Evolutionary conservation across 2,888 invertebrate species (phyloP).

Genomic region (Luffia ferchaultella): DNA sequence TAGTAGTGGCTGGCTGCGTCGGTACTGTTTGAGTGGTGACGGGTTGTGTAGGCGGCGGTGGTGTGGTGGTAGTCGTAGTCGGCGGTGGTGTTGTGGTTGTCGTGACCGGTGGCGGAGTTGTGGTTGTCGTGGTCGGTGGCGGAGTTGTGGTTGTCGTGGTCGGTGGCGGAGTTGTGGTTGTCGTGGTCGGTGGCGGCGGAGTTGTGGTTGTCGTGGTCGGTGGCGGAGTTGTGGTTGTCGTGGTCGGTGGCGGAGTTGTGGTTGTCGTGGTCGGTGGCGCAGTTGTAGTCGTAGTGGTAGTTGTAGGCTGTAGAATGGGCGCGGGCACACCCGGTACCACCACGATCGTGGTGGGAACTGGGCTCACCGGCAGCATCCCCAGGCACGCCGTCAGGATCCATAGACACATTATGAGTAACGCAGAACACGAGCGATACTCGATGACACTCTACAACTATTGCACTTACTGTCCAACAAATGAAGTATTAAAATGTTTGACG

Average conservation of each 20-base stretch:
- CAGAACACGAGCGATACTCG: constrained; percentile 7
- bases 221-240: constrained; percentile 9
- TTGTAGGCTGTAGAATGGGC: constrained; percentile 34
- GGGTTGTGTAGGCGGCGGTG: constrained; percentile 5
- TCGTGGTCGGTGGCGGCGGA: constrained; percentile 13
- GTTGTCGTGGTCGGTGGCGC: no score
- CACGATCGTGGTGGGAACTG: constrained; percentile 30
- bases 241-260: no score
- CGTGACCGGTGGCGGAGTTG: constrained; percentile 17
- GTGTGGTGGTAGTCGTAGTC: constrained; percentile 13
- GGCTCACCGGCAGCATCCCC: constrained; percentile 42
- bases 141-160: no score
- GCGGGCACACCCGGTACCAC: constrained; percentile 42
- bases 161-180: constrained; percentile 12
- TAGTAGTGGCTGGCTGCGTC: no score
- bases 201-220: constrained; percentile 11
- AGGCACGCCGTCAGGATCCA: constrained; percentile 59
- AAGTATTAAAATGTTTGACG: no score
- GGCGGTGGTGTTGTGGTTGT: constrained; percentile 19
- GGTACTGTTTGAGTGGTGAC: no score
- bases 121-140: constrained; percentile 12
- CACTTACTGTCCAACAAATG: not conserved
- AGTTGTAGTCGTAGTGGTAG: constrained; percentile 18
- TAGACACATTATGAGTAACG: constrained; percentile 49
- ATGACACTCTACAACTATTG: not conserved